Evolutionary conservation across 2,113 vertebrate genomes (phyloP), one percentile per base, ranked within the genome.

Genomic region (Leptodactylus fuscus): DNA sequence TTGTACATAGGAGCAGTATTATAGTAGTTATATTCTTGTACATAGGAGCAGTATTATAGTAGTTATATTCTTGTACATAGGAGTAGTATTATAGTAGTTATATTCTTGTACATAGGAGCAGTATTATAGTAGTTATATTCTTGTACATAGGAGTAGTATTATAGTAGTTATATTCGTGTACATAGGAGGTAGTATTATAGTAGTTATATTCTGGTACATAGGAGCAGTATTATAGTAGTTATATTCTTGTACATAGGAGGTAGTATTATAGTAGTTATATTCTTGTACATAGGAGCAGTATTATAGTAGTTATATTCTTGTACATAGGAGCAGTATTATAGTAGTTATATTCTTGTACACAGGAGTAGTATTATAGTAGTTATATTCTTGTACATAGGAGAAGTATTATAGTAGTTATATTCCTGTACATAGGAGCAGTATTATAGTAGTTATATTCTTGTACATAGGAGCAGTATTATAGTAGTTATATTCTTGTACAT

Each of bases 291-390:
- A 51, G 49, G 49, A 5, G 49, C 49, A 51, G 51, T 55, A 55
- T 55, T 55, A n/a, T 55, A 55, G 51, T 55, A 55, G 51, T 55
- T 55, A 55, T n/a, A 55, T n/a, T 55, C 18, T n/a, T 5, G 51
- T 55, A 51, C 49, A 51, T 51, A 51, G 49, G 49, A 20, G 49
- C n/a, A 60, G 55, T 60, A 60, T 60, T 60, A 60, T 60, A 60
- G 55, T 60, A 24, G 22, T 24, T 60, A 24, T 60, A 60, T 60
- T 60, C 55, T 60, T 60, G 55, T 60, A 60, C 8, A 27, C 27
- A 24, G 22, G 55, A n/a, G n/a, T 9, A 27, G 55, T 24, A 24
- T 60, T 60, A 55, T 55, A 55, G 53, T 55, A 55, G 49, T 55
- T 55, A 55, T 55, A 55, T 55, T 55, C 53, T n/a, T 55, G 53